Conservation (phyloP, 35 echinoderm and acorn worm genomes). For the Hemicentrotus pulcherrimus region DNA sequence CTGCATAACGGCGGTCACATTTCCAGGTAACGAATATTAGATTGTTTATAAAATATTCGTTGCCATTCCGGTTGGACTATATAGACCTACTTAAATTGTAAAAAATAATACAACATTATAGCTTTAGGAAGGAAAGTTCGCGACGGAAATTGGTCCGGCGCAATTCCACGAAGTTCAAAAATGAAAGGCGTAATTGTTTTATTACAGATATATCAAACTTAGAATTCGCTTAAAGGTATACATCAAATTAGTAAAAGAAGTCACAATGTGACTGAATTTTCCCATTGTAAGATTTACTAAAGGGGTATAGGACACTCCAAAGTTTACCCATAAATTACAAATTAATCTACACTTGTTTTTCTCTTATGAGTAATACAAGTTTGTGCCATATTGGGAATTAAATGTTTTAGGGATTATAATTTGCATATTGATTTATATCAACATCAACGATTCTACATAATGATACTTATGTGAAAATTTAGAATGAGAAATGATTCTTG, state of each 20-base stretch:
- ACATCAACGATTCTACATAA: too few relatives aligned
- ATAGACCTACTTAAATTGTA: neutral
- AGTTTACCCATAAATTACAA: too few relatives aligned
- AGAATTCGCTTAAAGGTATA: neutral
- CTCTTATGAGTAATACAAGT: too few relatives aligned
- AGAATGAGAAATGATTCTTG: too few relatives aligned
- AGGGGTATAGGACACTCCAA: too few relatives aligned
- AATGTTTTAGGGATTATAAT: too few relatives aligned
- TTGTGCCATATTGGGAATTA: too few relatives aligned
- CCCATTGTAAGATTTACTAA: neutral
- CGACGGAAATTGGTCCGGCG: neutral
- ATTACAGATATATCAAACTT: neutral
- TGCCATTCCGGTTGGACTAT: neutral
- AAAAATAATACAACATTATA: too few relatives aligned
- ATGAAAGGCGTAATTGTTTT: neutral
- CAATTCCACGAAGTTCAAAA: neutral
- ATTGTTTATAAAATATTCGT: neutral
- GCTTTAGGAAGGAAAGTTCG: neutral
- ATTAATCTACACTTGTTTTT: too few relatives aligned
- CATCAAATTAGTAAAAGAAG: neutral
- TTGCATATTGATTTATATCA: too few relatives aligned
- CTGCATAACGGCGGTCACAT: neutral
- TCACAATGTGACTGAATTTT: neutral
- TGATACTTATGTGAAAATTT: too few relatives aligned
- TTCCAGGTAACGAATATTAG: neutral